Percentiles rank a stretch among this genome's conserved stretches.
Evolutionary conservation across 1,140 invertebrate genomes (phyloP).

Genomic region (Eriocheir sinensis): DNA sequence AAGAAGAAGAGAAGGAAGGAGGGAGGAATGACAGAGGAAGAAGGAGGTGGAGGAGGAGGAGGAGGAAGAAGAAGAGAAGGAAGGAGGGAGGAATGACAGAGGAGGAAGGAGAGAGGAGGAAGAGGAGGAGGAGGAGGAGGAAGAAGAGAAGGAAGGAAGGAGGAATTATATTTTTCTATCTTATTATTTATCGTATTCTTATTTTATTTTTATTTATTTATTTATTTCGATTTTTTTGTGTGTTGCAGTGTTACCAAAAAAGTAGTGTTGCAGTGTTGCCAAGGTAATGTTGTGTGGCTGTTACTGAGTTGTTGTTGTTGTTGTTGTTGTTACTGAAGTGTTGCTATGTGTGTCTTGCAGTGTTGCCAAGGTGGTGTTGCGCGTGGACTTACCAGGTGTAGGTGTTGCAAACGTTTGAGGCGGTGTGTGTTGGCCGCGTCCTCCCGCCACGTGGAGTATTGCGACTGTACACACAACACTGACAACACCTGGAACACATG

Average conservation of each 20-base stretch:
- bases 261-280: too few species aligned
- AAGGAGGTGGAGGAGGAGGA: background rate
- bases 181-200: too few species aligned
- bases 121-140: background rate
- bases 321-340: too few species aligned
- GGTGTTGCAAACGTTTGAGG: slow-evolving; percentile 50
- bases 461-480: slow-evolving; percentile 66
- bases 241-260: background rate
- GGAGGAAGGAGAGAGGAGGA: background rate
- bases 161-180: too few species aligned
- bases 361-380: background rate
- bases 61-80: background rate
- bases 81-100: background rate
- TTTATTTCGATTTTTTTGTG: background rate
- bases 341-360: too few species aligned
- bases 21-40: background rate
- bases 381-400: slow-evolving; percentile 38
- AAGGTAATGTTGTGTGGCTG: too few species aligned
- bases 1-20: background rate
- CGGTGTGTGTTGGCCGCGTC: slow-evolving; percentile 5
- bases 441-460: slow-evolving; percentile 61
- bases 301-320: too few species aligned
- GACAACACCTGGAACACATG: slow-evolving; percentile 45
- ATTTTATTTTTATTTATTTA: too few species aligned
- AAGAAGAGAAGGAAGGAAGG: background rate